These are phyloP conservation scores for Eledona agricola DNA, from an alignment of 2,888 invertebrate genomes.

Conservation along the genomic window DNA sequence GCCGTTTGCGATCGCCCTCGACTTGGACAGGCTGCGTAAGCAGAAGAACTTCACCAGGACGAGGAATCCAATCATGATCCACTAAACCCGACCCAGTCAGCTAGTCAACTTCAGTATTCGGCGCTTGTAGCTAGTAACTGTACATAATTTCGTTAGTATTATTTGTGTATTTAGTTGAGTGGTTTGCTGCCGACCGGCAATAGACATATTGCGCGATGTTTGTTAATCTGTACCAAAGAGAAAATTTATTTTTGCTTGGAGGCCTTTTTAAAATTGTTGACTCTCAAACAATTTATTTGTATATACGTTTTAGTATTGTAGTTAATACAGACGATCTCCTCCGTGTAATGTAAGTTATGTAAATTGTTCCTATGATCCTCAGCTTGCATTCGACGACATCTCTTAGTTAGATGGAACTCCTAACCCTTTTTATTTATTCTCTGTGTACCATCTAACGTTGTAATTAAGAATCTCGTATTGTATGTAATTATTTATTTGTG, in stretches of 20 bases:
- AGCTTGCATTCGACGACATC: no score
- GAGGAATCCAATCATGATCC: slow-evolving; percentile 43
- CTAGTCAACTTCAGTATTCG: slow-evolving; percentile 60
- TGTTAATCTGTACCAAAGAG: slow-evolving; percentile 33
- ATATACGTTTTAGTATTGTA: slow-evolving; percentile 60
- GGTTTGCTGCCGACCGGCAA: slow-evolving; percentile 15
- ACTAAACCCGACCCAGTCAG: slow-evolving; percentile 41
- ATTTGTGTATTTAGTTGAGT: slow-evolving; percentile 8
- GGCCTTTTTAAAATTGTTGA: slow-evolving; percentile 48
- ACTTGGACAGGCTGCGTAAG: slow-evolving; percentile 40
- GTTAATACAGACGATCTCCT: slow-evolving; percentile 40
- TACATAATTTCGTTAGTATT: slow-evolving; percentile 29
- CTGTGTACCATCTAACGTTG: slow-evolving; percentile 17
- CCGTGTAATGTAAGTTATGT: slow-evolving; percentile 22
- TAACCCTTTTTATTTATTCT: slow-evolving; percentile 14
- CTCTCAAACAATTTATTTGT: slow-evolving; percentile 53
- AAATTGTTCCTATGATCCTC: slow-evolving; percentile 23
- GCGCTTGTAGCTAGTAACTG: slow-evolving; percentile 26
- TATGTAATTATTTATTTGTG: slow-evolving; percentile 29
- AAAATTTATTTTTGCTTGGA: slow-evolving; percentile 28
- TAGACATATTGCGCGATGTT: slow-evolving; percentile 15
- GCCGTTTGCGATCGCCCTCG: slow-evolving; percentile 35
- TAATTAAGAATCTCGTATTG: slow-evolving; percentile 21
- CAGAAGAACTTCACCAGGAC: slow-evolving; percentile 37
- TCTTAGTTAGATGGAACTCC: no score